Conservation (phyloP, 1,140 invertebrate genomes). For the Zaprionus gabonicus region DNA sequence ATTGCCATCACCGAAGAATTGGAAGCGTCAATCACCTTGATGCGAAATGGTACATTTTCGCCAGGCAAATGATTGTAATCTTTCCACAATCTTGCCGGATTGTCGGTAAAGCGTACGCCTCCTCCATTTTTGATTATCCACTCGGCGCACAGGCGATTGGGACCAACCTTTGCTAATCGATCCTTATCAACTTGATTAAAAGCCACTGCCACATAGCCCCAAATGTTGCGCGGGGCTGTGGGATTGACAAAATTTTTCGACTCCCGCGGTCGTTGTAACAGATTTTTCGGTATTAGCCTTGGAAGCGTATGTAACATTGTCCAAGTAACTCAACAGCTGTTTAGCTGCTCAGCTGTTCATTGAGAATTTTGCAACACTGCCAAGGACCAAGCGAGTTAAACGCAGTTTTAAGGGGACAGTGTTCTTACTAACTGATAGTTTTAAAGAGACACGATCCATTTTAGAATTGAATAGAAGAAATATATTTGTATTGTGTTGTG, state of each 20-base stretch:
- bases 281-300: constrained; percentile 18
- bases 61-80: constrained; percentile 90
- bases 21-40: constrained; percentile 90
- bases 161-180: constrained; percentile 64
- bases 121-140: constrained; percentile 93
- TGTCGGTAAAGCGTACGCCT: constrained; percentile 87
- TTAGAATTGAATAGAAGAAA: constrained; percentile 13
- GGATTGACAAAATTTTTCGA: not conserved
- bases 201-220: constrained; percentile 80
- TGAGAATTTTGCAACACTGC: constrained; percentile 31
- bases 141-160: constrained; percentile 80
- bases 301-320: constrained; percentile 48
- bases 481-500: not conserved
- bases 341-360: not conserved
- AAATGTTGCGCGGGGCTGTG: constrained; percentile 33
- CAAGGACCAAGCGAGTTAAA: not conserved
- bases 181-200: constrained; percentile 78
- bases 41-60: constrained; percentile 84
- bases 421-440: not conserved
- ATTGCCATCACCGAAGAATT: constrained; percentile 89
- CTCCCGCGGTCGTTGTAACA: constrained; percentile 6
- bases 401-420: not conserved
- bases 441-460: constrained; percentile 10
- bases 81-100: constrained; percentile 84
- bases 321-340: constrained; percentile 40